phyloP scores from a whole-genome alignment of 2,888 invertebrate genomes.

The Catocala nupta region DNA sequence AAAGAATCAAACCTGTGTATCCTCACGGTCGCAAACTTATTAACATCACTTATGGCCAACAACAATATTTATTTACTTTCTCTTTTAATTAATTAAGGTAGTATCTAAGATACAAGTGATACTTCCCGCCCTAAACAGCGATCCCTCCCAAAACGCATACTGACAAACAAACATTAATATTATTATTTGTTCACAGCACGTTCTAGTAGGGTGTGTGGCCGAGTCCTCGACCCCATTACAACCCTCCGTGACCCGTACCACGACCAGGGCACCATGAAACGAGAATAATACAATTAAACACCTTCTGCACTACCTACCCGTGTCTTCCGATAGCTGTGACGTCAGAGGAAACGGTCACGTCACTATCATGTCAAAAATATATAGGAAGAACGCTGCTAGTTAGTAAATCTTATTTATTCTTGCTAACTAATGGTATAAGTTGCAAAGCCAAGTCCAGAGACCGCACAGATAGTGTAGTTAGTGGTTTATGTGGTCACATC shows the following conservation, averaged over 20 bases:
- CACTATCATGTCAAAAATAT: background rate
- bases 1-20: no score
- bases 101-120: background rate
- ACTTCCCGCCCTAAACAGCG: background rate
- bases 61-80: no score
- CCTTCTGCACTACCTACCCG: slow-evolving; percentile 41
- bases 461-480: no score
- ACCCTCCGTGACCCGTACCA: slow-evolving; percentile 63
- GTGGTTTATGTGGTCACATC: no score
- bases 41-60: no score
- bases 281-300: slow-evolving; percentile 80
- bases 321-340: slow-evolving; percentile 17
- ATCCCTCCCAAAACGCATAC: background rate
- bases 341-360: background rate
- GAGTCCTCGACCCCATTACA: slow-evolving; percentile 76
- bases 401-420: no score
- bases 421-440: no score
- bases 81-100: background rate
- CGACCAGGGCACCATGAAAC: slow-evolving; percentile 74
- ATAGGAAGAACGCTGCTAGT: background rate
- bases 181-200: slow-evolving; percentile 40
- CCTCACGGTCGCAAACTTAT: no score
- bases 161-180: slow-evolving; percentile 3
- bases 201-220: slow-evolving; percentile 48
- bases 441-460: no score